A percentile compares a stretch with the other conserved stretches of the same genome.
Evolutionary conservation across 2,113 vertebrate genomes (phyloP).

Genomic region (Oceanites oceanicus): DNA sequence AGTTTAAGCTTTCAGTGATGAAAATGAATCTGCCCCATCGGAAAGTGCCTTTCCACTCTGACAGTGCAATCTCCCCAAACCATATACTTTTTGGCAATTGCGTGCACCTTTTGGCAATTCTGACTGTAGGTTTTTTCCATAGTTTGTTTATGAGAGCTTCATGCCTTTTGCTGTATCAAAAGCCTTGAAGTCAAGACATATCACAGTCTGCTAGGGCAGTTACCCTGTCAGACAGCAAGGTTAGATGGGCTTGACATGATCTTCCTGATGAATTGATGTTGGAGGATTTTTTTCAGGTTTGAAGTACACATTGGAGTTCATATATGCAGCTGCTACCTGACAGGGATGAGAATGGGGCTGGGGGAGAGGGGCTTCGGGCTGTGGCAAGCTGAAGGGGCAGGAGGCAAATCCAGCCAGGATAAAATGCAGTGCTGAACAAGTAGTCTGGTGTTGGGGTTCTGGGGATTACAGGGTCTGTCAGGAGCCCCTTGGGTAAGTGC

Average conservation of each 20-base stretch:
- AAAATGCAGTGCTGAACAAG: background rate
- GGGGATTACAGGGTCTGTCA: background rate
- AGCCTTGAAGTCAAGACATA: background rate
- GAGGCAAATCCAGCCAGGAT: background rate
- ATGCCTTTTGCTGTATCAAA: background rate
- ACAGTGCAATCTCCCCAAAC: background rate
- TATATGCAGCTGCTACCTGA: background rate
- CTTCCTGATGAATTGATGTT: background rate
- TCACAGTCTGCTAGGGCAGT: background rate
- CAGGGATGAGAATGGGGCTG: background rate
- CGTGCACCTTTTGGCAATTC: background rate
- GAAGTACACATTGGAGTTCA: background rate
- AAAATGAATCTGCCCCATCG: background rate
- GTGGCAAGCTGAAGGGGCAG: background rate
- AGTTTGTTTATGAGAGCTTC: background rate
- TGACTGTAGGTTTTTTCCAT: rapidly evolving
- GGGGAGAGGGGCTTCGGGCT: background rate
- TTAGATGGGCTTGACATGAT: slow-evolving; percentile 11
- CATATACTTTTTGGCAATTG: background rate
- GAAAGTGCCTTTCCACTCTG: background rate
- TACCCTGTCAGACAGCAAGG: background rate
- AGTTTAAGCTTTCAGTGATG: background rate
- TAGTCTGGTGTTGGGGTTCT: background rate
- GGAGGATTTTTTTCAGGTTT: background rate
- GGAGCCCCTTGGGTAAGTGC: background rate